Evolutionary conservation across 2,797 vertebrate genomes (phyloP), one percentile per base, ranked within the genome.

Genomic region (Trematomus bernacchii): DNA sequence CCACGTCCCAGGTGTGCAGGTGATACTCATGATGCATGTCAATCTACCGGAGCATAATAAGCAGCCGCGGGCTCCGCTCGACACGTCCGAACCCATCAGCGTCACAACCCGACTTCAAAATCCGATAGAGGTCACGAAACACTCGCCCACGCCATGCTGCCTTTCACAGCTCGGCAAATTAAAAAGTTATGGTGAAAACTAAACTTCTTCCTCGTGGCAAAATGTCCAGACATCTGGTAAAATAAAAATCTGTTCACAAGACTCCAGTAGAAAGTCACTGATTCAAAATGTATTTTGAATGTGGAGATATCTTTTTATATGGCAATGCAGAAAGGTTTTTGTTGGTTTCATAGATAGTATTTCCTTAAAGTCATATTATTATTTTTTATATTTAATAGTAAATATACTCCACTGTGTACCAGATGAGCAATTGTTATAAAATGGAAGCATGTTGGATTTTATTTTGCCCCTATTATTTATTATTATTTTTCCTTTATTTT

Each of bases 1-100:
- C 70, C 57, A 19, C 48, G 19, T 81, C 77, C 62, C 67, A 65
- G 46, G 46, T 55, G 55, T 60, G 64, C 75, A 80, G 82, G 83
- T 87, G 79, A 83, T 54, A 7, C 69, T 74, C 55, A n/a, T n/a
- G 40, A n/a, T n/a, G 40, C 46, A 15, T 18, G 51, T 54, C 19
- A n/a, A 55, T 67, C 75, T 63, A 55, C 16, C 62, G 11, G 1
- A 64, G 50, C 66, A 63, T 64, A 72, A 88, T 79, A 59, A 84
- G 61, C 64, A 75, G 73, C 68, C 47, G 0, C 47, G 66, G 72
- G 77, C 80, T 6, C 44, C 4, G 47, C 62, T 9, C 2, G 74
- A 47, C 48, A 3, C 13, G 43, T 54, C 65, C 47, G 78, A 76
- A 76, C 66, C 79, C 73, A n/a, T 67, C 71, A 10, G 48, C 42